Percentiles rank a stretch among this genome's conserved stretches.
Conservation (phyloP, 2,113 vertebrate genomes). For the Brachyhypopomus gauderio region DNA sequence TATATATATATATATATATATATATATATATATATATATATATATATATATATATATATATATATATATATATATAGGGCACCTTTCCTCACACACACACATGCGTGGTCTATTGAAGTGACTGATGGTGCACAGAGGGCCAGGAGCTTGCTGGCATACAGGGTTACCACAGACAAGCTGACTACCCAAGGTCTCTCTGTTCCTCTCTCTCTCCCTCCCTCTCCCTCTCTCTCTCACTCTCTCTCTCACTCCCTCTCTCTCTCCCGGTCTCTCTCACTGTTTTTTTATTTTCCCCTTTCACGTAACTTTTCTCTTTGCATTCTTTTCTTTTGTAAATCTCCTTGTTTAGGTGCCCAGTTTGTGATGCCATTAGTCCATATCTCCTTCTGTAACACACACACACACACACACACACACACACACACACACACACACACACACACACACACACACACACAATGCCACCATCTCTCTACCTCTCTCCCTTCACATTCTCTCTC, state of each 20-base stretch:
- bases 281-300: not conserved
- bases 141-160: constrained; percentile 59
- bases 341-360: not conserved
- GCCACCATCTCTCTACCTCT: not conserved
- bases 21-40: constrained; percentile 59
- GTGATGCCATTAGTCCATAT: not conserved
- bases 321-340: not conserved
- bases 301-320: constrained; percentile 1
- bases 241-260: constrained; percentile 6
- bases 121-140: constrained; percentile 70
- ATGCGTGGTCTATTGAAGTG: constrained; percentile 67
- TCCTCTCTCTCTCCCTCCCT: constrained; percentile 27
- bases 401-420: not conserved
- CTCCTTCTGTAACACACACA: not conserved
- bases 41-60: too few relatives aligned
- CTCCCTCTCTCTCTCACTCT: not conserved
- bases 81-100: constrained; percentile 37
- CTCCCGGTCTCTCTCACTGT: constrained; percentile 37
- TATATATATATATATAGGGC: constrained; percentile 58
- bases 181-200: constrained; percentile 56
- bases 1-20: constrained; percentile 62
- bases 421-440: not conserved
- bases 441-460: not conserved
- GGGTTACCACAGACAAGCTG: constrained; percentile 63
- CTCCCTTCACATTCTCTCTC: not conserved